Evolutionary conservation across 2,888 invertebrate species (phyloP).

Genomic region (Ophioninae sp.): DNA sequence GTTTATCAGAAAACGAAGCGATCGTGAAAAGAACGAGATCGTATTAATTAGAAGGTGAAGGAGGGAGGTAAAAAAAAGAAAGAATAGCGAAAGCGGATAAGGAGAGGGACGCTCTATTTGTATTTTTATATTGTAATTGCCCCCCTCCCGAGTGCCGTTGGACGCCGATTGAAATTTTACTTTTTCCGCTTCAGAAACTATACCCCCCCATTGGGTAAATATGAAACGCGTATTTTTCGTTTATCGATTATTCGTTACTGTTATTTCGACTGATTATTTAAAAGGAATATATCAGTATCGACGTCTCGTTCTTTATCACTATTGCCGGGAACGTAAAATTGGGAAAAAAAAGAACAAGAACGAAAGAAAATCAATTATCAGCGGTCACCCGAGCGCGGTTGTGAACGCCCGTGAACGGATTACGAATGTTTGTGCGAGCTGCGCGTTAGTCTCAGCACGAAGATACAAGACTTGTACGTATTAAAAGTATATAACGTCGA

Average conservation of each 20-base stretch:
- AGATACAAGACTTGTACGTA: constrained; percentile 19
- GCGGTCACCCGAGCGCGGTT: neutral
- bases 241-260: constrained; percentile 20
- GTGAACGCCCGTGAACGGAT: neutral
- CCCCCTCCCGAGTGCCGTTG: constrained; percentile 62
- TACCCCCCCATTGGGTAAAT: constrained; percentile 49
- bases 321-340: constrained; percentile 20
- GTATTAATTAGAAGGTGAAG: constrained; percentile 30
- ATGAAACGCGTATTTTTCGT: constrained; percentile 18
- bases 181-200: constrained; percentile 47
- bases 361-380: neutral
- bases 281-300: constrained; percentile 42
- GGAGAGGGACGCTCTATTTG: constrained; percentile 71
- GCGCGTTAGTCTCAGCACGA: constrained; percentile 45
- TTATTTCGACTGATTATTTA: constrained; percentile 3
- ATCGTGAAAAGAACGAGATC: constrained; percentile 27
- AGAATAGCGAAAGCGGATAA: constrained; percentile 43
- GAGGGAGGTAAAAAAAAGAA: constrained; percentile 36
- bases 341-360: neutral
- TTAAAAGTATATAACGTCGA: constrained; percentile 62
- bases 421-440: neutral
- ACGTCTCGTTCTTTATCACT: constrained; percentile 45
- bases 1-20: constrained; percentile 19
- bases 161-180: constrained; percentile 65
- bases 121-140: constrained; percentile 78